Evolutionary conservation across 2,888 invertebrate genomes (phyloP), one percentile per base, ranked within the genome.

Genomic region (Malthinus flaveolus): DNA sequence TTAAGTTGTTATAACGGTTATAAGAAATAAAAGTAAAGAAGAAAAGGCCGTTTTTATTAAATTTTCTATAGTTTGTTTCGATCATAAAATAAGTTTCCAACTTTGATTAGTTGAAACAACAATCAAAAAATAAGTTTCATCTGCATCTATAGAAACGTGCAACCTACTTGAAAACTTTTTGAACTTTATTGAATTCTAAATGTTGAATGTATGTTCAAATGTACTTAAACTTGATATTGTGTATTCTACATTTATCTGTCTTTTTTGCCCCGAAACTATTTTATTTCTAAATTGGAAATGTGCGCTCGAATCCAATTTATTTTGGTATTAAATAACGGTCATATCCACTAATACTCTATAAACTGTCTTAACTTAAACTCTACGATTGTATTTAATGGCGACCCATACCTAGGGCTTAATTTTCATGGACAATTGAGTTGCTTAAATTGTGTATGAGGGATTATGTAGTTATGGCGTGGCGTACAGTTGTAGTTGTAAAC

Each of bases 341-440:
- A 23, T 23, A 23, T 23, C 23, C 23, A 23, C 23, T 23, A 23
- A 23, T 23, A 23, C 23, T 5, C 23, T 23, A 3, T 23, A 23
- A 23, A 23, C 46, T 46, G 49, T 53, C 58, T 53, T 45, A 54
- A 49, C 49, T 36, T 58, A 53, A 58, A 58, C 53, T 58, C 44
- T 48, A 37, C 58, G 53, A 58, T 48, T 58, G 58, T 58, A 58
- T 58, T 58, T 58, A 58, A 58, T 58, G 45, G 49, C 53, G 49
- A 46, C 58, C 53, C 53, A 46, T 53, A 58, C 58, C 53, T 61
- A 55, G 54, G 47, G 66, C 68, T 68, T 69, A 71, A 73, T 71
- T 71, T 70, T 69, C 70, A 73, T 67, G 72, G 72, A 71, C 73
- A 72, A 73, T 73, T 72, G 72, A 72, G 69, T 71, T 64, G 67